Conservation (phyloP, 2,113 vertebrate genomes). For the Aptenodytes patagonicus region DNA sequence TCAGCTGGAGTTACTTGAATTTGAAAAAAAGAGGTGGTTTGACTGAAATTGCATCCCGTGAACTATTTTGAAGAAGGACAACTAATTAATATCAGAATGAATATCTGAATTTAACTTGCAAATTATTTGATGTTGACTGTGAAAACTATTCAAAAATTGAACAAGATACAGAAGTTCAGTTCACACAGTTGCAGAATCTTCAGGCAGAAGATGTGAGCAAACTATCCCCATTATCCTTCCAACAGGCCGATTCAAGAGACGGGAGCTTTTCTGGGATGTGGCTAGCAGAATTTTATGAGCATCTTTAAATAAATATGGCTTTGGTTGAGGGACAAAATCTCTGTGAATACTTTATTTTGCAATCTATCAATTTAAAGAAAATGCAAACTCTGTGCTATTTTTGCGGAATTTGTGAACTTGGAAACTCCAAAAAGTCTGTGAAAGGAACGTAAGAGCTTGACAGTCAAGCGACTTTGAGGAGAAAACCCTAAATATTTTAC, state of each 20-base stretch:
- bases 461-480: not conserved
- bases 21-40: not conserved
- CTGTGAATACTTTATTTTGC: not conserved
- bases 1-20: not conserved
- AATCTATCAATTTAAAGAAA: not conserved
- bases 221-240: not conserved
- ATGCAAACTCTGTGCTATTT: not conserved
- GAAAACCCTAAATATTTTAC: not conserved
- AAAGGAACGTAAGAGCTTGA: not conserved
- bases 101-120: not conserved
- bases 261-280: not conserved
- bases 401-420: not conserved
- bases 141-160: not conserved
- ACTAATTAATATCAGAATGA: not conserved
- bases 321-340: not conserved
- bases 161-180: not conserved
- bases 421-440: not conserved
- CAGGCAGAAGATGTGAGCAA: not conserved
- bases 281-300: not conserved
- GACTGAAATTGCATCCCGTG: not conserved
- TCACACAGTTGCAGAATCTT: not conserved
- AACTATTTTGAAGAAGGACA: not conserved
- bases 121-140: not conserved
- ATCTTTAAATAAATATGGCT: not conserved
- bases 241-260: not conserved